Base-by-base conservation (phyloP, 1,140 invertebrate species). In the Antheraea mylitta region DNA sequence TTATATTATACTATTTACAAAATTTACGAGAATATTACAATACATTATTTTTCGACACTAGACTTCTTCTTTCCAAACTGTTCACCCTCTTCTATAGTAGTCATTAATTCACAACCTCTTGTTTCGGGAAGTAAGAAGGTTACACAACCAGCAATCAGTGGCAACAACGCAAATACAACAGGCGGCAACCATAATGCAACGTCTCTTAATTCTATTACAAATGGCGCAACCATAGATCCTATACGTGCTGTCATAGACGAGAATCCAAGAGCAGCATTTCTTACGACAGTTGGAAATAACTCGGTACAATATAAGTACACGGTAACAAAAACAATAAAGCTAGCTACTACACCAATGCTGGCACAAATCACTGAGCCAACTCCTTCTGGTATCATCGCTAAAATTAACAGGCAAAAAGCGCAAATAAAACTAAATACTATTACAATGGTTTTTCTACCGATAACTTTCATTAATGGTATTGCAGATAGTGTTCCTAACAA, bases 51-150 rank as follows among this genome's bases (percentile, higher is more conserved):
- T 53, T n/a, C 16, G 5, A 0, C 45, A n/a, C 16, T 18, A 42
- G 30, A n/a, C 3, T 18, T 63, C 61, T 91, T 93, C 86, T 94
- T 95, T 42, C 95, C 95, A 83, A 96, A 96, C 48, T 93, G 92
- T 90, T 97, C 96, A 48, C 96, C 96, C 76, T 97, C 96, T 81
- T 96, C 95, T 42, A 97, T 89, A 0, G 96, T 97, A 71, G 97
- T 96, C 36, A 96, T 96, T 53, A 98, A 81, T 60, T 94, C 94
- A 75, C 93, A 93, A 11, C 95, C 95, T 66, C 95, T 93, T 0
- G 97, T 98, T 93, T 98, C 96, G 0, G 96, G 96, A 61, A 97
- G 90, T 19, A 95, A 78, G 6, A 96, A 81, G 45, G 95, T 94
- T n/a, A 96, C 86, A 18, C 93, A 74, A 10, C 94, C 95, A 38